Evolutionary conservation across 2,113 vertebrate species (phyloP).

Genomic region (Hippolais icterina): DNA sequence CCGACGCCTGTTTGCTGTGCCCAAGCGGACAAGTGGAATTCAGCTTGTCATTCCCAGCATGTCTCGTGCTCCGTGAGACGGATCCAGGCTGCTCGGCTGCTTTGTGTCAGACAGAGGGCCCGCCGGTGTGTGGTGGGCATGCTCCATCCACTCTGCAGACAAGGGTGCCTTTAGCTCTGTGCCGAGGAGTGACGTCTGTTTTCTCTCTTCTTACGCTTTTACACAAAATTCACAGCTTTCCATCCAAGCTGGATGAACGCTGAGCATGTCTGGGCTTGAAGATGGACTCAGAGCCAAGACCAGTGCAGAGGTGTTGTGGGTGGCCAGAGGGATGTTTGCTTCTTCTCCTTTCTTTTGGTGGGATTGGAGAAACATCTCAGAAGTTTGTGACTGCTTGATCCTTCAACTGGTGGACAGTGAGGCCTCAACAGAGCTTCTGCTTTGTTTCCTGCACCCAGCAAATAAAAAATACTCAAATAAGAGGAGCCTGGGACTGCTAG

Average conservation of each 20-base stretch:
- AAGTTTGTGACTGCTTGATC: not conserved
- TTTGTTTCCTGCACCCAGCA: not conserved
- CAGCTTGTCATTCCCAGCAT: conserved; percentile 17
- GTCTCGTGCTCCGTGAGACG: not conserved
- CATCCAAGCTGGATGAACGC: not conserved
- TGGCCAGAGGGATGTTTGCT: not conserved
- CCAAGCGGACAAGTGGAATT: not conserved
- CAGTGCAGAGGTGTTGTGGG: not conserved
- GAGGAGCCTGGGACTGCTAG: too few species aligned
- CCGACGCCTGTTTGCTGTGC: not conserved
- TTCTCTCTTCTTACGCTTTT: not conserved
- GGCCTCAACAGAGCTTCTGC: not conserved
- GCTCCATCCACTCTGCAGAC: not conserved
- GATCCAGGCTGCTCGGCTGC: not conserved
- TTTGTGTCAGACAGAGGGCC: not conserved
- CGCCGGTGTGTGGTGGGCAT: not conserved
- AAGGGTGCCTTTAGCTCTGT: not conserved
- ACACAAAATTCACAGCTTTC: not conserved
- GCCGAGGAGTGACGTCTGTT: accelerated
- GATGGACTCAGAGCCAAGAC: not conserved
- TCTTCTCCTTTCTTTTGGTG: not conserved
- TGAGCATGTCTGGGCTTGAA: not conserved
- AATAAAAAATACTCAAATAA: not conserved
- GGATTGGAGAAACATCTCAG: not conserved
- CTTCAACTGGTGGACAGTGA: not conserved